Evolutionary conservation across 2,113 vertebrate genomes (phyloP), one percentile per base, ranked within the genome.

Genomic region (Cairina moschata): DNA sequence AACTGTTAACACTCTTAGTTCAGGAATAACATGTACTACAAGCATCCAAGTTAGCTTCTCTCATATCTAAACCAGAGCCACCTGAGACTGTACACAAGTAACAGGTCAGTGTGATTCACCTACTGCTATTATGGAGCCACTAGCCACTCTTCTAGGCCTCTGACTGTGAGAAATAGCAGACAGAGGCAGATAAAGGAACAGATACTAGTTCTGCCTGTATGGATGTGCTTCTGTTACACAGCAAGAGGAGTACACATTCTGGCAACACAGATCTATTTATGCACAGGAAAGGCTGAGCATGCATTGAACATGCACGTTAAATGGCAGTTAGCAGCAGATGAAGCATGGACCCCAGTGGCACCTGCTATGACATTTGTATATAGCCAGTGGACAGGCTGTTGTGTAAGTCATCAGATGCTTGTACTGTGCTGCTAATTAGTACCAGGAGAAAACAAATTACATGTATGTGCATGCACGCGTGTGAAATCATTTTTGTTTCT

Each of bases 381-480:
- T 8, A 44, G 65, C 17, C 4, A 1, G 9, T 3, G 59, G 40
- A n/a, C 34, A 50, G 36, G 42, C 60, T 8, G 2, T 52, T 3
- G 20, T 13, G 50, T 38, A 32, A 22, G 21, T 7, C 36, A 22
- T 2, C 34, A 25, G 56, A 32, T 28, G 48, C 63, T 66, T 7
- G 3, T 4, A 34, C 67, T 17, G 52, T 8, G 50, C 63, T 62
- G 21, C 52, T 48, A 2, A 12, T 3, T 1, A 1, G 26, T 6
- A 68, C 60, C 56, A 17, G 16, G 40, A 32, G 23, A 36, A 40
- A 76, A 38, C n/a, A 40, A 28, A 28, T 2, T 0, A 20, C 36
- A 13, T 1, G 8, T 11, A 2, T 4, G 11, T 6, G 55, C 3
- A 0, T 15, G 15, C 12, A 26, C 25, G 6, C 5, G 10, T 4